These are phyloP conservation scores for Acleris holmiana DNA, from an alignment of 2,888 invertebrate genomes.

Conservation along the genomic window DNA sequence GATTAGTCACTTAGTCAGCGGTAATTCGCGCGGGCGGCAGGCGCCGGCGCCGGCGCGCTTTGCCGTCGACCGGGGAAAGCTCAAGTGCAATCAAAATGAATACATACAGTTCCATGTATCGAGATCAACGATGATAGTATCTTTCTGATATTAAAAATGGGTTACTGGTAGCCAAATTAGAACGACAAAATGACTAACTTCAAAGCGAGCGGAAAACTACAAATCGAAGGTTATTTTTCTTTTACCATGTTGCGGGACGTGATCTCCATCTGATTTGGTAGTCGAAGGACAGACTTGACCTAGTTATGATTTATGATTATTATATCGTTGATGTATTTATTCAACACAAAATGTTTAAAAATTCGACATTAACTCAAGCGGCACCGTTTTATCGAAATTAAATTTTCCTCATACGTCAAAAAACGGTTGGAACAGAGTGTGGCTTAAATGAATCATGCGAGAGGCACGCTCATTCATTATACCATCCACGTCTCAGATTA, in stretches of 20 bases:
- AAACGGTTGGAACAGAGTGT: neutral
- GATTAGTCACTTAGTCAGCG: conserved; percentile 27
- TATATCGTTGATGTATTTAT: too few species aligned
- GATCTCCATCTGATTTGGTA: too few species aligned
- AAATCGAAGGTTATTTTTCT: too few species aligned
- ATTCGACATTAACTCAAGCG: neutral
- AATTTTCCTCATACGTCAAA: conserved; percentile 6
- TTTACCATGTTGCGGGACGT: too few species aligned
- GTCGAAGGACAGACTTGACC: too few species aligned
- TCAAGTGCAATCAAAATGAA: neutral
- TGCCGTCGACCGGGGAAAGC: neutral
- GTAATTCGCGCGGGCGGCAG: conserved; percentile 31
- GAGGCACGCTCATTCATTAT: conserved; percentile 9
- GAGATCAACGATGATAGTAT: neutral
- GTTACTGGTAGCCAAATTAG: too few species aligned
- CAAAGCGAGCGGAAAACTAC: too few species aligned
- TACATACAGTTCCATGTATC: neutral
- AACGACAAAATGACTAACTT: too few species aligned
- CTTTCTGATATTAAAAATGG: neutral
- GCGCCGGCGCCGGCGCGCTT: conserved; percentile 33
- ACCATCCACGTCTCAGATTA: conserved; percentile 8
- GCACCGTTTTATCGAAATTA: neutral
- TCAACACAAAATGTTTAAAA: too few species aligned
- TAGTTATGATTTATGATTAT: too few species aligned
- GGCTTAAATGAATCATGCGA: conserved; percentile 7